Conservation (phyloP, 2,888 invertebrate genomes). For the Cryptosula pallasiana region DNA sequence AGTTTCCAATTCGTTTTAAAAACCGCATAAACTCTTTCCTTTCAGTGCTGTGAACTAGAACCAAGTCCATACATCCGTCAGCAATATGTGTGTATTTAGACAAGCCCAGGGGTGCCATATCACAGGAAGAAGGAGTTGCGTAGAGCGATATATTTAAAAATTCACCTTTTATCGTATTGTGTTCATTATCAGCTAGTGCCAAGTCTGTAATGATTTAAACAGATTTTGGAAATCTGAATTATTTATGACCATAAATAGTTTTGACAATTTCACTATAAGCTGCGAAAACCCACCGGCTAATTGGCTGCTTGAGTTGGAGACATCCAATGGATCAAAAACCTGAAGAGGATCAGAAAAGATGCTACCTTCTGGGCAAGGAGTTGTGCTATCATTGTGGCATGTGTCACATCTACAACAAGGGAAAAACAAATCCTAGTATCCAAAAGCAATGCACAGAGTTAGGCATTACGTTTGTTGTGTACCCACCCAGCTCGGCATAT, state of each 20-base stretch:
- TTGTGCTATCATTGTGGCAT: slow-evolving; percentile 17
- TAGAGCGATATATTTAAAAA: slow-evolving; percentile 42
- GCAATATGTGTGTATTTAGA: slow-evolving; percentile 45
- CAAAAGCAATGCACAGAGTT: too few species aligned
- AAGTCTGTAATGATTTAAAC: slow-evolving; percentile 32
- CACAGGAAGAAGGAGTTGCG: slow-evolving; percentile 37
- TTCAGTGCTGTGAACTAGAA: slow-evolving; percentile 39
- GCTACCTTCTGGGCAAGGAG: slow-evolving; percentile 5
- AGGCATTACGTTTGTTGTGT: too few species aligned
- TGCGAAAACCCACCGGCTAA: slow-evolving; percentile 33
- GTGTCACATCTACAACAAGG: slow-evolving; percentile 24
- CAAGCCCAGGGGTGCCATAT: slow-evolving; percentile 43
- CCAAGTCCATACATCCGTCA: slow-evolving; percentile 45
- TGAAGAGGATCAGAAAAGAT: slow-evolving; percentile 31
- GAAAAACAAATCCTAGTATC: neutral
- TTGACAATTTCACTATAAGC: neutral
- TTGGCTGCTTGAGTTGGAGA: slow-evolving; percentile 40
- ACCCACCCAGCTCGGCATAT: slow-evolving; percentile 39
- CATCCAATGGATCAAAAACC: slow-evolving; percentile 39
- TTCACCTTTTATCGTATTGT: slow-evolving; percentile 39
- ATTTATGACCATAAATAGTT: neutral
- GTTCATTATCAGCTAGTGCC: slow-evolving; percentile 35
- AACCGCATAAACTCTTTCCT: slow-evolving; percentile 45
- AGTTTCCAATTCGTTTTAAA: slow-evolving; percentile 42
- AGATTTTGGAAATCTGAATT: slow-evolving; percentile 11